Percentiles rank a stretch among this genome's conserved stretches.
Evolutionary conservation across 1,140 invertebrate genomes (phyloP).

Genomic region (Marisa cornuarietis): DNA sequence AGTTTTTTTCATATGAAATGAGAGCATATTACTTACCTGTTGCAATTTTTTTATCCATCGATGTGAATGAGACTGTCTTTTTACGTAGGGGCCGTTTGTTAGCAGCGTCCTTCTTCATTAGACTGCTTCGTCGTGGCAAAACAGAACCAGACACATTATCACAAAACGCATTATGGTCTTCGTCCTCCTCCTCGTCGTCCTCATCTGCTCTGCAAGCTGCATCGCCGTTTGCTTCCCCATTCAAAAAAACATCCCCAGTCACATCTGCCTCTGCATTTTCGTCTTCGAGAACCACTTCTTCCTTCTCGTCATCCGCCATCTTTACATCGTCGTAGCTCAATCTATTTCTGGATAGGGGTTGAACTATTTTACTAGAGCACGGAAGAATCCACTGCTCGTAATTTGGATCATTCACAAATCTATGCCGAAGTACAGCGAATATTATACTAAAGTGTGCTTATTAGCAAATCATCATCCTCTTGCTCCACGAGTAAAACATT

Average conservation of each 20-base stretch:
- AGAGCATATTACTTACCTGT: conserved; percentile 61
- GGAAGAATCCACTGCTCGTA: background rate
- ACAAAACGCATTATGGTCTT: conserved; percentile 9
- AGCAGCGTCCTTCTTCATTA: conserved; percentile 49
- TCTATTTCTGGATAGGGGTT: conserved; percentile 22
- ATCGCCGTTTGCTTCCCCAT: conserved; percentile 43
- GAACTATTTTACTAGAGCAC: background rate
- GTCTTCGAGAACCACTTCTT: conserved; percentile 30
- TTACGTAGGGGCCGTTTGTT: conserved; percentile 50
- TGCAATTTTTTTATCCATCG: conserved; percentile 66
- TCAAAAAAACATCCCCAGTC: conserved; percentile 48
- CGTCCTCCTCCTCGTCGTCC: conserved; percentile 21
- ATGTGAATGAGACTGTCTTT: conserved; percentile 63
- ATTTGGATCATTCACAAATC: background rate
- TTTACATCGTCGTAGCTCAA: conserved; percentile 27
- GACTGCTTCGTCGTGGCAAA: conserved; percentile 49
- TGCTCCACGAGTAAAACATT: background rate
- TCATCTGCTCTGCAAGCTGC: conserved; percentile 35
- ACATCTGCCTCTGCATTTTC: conserved; percentile 34
- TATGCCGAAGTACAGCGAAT: background rate
- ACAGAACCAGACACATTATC: conserved; percentile 31
- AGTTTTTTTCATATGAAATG: background rate
- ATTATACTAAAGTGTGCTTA: background rate
- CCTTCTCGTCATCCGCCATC: conserved; percentile 52
- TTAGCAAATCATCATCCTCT: background rate